These are phyloP conservation scores for Trachelus stipa DNA, from an alignment of 2,888 invertebrate species.

Conservation along the genomic window DNA sequence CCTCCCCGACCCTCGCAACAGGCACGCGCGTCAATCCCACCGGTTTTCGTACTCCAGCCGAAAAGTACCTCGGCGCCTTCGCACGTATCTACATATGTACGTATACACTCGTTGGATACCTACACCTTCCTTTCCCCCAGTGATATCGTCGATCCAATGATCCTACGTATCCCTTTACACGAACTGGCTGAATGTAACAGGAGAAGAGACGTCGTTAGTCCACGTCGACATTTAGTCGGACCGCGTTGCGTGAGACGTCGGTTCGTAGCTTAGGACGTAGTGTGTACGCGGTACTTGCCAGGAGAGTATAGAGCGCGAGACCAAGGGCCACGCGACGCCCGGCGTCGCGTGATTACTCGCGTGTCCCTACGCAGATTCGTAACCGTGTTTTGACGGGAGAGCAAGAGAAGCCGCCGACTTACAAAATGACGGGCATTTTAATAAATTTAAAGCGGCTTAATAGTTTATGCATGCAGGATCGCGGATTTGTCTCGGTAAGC, in stretches of 20 bases:
- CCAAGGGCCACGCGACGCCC: background rate
- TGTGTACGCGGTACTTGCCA: background rate
- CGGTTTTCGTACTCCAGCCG: background rate
- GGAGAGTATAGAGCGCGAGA: background rate
- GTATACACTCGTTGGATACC: background rate
- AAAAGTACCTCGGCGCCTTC: background rate
- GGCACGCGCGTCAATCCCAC: background rate
- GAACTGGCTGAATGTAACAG: background rate
- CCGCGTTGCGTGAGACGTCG: background rate
- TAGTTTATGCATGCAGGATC: conserved; percentile 62
- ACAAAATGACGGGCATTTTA: conserved; percentile 60
- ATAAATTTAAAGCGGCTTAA: conserved; percentile 64
- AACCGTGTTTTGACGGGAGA: background rate
- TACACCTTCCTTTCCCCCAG: background rate
- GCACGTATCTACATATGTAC: background rate
- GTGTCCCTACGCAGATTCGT: background rate
- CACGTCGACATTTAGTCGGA: background rate
- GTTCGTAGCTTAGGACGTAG: background rate
- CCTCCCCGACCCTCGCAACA: background rate
- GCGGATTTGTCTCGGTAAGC: conserved; percentile 66
- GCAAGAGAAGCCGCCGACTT: background rate
- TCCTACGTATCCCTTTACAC: background rate
- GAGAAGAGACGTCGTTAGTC: background rate
- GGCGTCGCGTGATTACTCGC: background rate
- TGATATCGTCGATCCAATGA: background rate